These are phyloP conservation scores for Oryzias woworae DNA, from an alignment of 2,113 vertebrate genomes.

Conservation along the genomic window DNA sequence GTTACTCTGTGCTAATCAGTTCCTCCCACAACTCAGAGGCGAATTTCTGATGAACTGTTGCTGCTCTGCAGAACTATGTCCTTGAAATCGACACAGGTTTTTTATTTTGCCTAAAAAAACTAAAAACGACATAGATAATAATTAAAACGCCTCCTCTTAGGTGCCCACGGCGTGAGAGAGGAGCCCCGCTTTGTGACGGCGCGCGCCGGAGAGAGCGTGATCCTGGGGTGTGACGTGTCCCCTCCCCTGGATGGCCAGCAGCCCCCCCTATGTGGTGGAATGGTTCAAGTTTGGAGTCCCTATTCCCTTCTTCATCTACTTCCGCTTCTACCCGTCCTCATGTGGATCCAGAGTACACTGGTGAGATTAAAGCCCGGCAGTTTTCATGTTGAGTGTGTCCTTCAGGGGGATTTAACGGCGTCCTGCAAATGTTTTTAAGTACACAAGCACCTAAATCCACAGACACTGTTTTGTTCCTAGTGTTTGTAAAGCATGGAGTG, in stretches of 20 bases:
- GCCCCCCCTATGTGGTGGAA: slow-evolving; percentile 97
- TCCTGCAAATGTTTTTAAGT: slow-evolving; percentile 16
- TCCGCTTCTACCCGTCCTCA: slow-evolving; percentile 98
- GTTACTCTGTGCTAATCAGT: too few species aligned
- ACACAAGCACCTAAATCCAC: slow-evolving; percentile 18
- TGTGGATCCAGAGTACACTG: slow-evolving; percentile 98
- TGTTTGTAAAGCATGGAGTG: slow-evolving; percentile 7
- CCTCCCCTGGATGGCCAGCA: slow-evolving; percentile 95
- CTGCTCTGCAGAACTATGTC: too few species aligned
- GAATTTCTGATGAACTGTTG: too few species aligned
- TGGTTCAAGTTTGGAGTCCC: slow-evolving; percentile 99
- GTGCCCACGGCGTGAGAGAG: slow-evolving; percentile 92
- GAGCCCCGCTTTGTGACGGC: slow-evolving; percentile 97
- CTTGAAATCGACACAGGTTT: too few species aligned
- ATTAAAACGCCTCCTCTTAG: slow-evolving; percentile 57
- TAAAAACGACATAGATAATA: too few species aligned
- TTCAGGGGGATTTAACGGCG: slow-evolving; percentile 8
- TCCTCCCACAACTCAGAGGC: too few species aligned
- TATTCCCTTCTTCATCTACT: slow-evolving; percentile 99
- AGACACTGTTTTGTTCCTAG: slow-evolving; percentile 8
- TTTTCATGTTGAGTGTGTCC: not conserved
- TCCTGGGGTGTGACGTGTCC: slow-evolving; percentile 96
- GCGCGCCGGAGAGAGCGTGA: slow-evolving; percentile 92
- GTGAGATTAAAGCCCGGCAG: slow-evolving; percentile 74
- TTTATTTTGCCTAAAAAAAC: too few species aligned